These are phyloP conservation scores for Bucco capensis DNA, from an alignment of 2,113 vertebrate genomes.

Conservation along the genomic window DNA sequence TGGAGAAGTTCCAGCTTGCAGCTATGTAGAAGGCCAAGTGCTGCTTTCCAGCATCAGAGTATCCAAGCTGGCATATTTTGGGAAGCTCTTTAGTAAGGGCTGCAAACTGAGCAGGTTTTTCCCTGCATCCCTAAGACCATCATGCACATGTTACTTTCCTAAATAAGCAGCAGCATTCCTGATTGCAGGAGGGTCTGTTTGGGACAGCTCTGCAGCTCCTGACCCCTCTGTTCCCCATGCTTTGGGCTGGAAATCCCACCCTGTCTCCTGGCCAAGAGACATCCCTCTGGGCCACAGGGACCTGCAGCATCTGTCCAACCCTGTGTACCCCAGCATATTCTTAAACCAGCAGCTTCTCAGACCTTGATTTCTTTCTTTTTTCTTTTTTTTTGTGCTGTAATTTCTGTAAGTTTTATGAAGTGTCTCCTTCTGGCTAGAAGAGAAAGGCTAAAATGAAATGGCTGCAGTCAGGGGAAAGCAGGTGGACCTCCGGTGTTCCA, in stretches of 20 bases:
- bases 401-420: not conserved
- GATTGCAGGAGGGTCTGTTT: conserved; percentile 19
- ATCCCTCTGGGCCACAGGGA: not conserved
- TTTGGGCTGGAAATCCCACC: not conserved
- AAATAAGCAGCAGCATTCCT: not conserved
- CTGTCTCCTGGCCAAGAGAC: not conserved
- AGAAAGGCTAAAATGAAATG: not conserved
- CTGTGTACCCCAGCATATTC: accelerated
- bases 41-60: conserved; percentile 29
- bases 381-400: not conserved
- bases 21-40: not conserved
- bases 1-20: conserved; percentile 53
- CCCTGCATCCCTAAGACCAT: not conserved
- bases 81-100: conserved; percentile 12
- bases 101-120: conserved; percentile 37
- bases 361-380: not conserved
- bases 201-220: not conserved
- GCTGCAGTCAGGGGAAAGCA: not conserved
- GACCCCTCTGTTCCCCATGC: not conserved
- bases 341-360: not conserved
- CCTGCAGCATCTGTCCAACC: not conserved
- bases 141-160: not conserved
- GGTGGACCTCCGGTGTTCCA: accelerated
- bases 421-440: not conserved
- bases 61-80: not conserved